A percentile compares a stretch with the other conserved stretches of the same genome.
Evolutionary conservation across 2,113 vertebrate genomes (phyloP).

Genomic region (Equus przewalskii): DNA sequence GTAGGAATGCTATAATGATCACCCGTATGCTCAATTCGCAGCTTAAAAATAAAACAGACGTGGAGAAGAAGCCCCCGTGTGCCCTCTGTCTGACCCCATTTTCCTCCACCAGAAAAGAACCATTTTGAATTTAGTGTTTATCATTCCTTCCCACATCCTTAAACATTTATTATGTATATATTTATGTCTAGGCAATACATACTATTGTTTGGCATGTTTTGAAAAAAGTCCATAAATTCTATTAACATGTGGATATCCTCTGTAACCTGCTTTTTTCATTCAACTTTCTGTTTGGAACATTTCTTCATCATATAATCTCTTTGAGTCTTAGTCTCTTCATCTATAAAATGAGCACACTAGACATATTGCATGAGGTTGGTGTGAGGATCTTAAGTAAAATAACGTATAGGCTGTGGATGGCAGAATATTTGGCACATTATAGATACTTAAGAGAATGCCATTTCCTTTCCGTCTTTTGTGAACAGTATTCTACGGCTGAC

Average conservation of each 20-base stretch:
- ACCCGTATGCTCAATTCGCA: background rate
- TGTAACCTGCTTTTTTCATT: background rate
- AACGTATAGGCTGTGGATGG: background rate
- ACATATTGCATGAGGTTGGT: background rate
- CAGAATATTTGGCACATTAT: background rate
- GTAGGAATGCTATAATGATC: background rate
- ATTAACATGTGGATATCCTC: background rate
- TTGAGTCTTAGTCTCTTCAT: constrained; percentile 2
- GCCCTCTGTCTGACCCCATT: background rate
- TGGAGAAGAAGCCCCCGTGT: background rate
- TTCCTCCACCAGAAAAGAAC: background rate
- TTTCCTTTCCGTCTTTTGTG: background rate
- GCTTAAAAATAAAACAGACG: constrained; percentile 10
- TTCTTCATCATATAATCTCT: constrained; percentile 17
- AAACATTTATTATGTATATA: background rate
- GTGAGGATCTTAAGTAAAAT: constrained; percentile 39
- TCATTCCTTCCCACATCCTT: background rate
- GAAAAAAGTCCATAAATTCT: constrained; percentile 18
- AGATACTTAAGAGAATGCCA: background rate
- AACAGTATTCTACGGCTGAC: background rate
- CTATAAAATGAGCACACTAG: background rate
- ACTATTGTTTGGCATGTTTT: background rate
- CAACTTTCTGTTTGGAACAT: constrained; percentile 16
- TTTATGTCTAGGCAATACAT: background rate
- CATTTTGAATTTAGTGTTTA: background rate